Evolutionary conservation across 37 sponge, comb jelly and placozoan species (phyloP).

Genomic region (Eunapius fragilis): DNA sequence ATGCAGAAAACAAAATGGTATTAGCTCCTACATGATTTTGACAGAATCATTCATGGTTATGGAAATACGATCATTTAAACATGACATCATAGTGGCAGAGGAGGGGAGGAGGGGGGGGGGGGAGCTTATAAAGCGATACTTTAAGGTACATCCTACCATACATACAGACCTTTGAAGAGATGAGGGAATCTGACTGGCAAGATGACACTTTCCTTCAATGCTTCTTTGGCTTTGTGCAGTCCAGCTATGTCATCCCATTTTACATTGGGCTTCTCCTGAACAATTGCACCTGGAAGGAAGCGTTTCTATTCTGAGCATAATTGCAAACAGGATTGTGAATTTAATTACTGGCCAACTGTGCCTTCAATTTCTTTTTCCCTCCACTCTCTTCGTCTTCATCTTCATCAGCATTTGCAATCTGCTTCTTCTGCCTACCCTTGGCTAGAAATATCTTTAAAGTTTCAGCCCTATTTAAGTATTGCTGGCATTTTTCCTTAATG

Average conservation of each 20-base stretch:
- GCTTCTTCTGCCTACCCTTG: constrained; percentile 62
- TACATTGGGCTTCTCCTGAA: constrained; percentile 97
- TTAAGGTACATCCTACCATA: too few relatives aligned
- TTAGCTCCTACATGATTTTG: too few relatives aligned
- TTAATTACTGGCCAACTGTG: constrained; percentile 51
- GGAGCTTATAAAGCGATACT: too few relatives aligned
- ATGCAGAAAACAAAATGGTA: too few relatives aligned
- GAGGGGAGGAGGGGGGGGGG: too few relatives aligned
- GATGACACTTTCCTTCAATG: constrained; percentile 98
- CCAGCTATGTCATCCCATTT: constrained; percentile 99
- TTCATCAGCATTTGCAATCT: too few relatives aligned
- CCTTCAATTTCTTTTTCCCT: constrained; percentile 75
- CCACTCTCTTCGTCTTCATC: constrained; percentile 76
- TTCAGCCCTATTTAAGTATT: constrained; percentile 95
- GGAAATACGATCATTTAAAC: too few relatives aligned
- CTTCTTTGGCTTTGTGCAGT: constrained; percentile 91
- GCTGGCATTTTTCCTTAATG: constrained; percentile 62
- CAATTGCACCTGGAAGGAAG: constrained; percentile 88
- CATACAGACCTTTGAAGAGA: constrained; percentile 76
- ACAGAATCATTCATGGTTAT: too few relatives aligned
- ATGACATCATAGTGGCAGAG: too few relatives aligned
- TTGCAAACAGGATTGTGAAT: too few relatives aligned
- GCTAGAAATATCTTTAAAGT: constrained; percentile 85
- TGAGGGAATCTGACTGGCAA: constrained; percentile 98
- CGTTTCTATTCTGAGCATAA: too few relatives aligned